A percentile compares a stretch with the other conserved stretches of the same genome.
Conservation (phyloP, 2,888 invertebrate genomes). For the Campaea margaritaria region DNA sequence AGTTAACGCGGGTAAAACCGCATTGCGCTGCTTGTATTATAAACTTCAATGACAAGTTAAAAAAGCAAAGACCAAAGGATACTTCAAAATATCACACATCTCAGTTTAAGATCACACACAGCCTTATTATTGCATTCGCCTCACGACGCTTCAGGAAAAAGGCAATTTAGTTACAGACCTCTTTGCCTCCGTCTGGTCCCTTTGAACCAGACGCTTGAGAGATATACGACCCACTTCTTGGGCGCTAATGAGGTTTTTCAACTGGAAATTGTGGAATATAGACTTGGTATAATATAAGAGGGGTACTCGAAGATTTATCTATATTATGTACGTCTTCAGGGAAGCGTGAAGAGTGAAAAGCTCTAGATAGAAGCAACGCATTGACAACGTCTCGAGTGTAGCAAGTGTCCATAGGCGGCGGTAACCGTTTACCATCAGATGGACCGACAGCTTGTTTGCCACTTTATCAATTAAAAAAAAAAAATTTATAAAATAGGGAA, state of each 20-base stretch:
- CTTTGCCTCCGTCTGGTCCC: conserved; percentile 21
- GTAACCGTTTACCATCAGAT: too few relatives aligned
- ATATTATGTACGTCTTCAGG: background rate
- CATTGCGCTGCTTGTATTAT: too few relatives aligned
- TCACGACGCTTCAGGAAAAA: conserved; percentile 36
- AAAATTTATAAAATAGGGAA: too few relatives aligned
- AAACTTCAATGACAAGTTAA: too few relatives aligned
- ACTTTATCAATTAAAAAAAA: too few relatives aligned
- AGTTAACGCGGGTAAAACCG: too few relatives aligned
- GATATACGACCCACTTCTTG: conserved; percentile 13
- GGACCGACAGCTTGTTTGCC: too few relatives aligned
- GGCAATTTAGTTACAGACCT: conserved; percentile 44
- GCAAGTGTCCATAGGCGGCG: too few relatives aligned
- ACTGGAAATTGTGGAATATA: conserved; percentile 9
- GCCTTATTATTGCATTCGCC: conserved; percentile 43
- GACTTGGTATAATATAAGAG: background rate
- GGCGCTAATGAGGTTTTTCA: conserved; percentile 21
- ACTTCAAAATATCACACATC: background rate
- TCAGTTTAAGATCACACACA: conserved; percentile 6
- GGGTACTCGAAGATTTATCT: background rate
- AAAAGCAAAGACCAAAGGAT: too few relatives aligned
- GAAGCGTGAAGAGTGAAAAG: too few relatives aligned
- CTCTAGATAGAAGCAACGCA: too few relatives aligned
- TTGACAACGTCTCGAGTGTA: too few relatives aligned
- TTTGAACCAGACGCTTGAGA: conserved; percentile 23